Percentiles rank a stretch among this genome's conserved stretches.
Evolutionary conservation across 1,140 invertebrate species (phyloP).

Genomic region (Philotrypesis tridentata): DNA sequence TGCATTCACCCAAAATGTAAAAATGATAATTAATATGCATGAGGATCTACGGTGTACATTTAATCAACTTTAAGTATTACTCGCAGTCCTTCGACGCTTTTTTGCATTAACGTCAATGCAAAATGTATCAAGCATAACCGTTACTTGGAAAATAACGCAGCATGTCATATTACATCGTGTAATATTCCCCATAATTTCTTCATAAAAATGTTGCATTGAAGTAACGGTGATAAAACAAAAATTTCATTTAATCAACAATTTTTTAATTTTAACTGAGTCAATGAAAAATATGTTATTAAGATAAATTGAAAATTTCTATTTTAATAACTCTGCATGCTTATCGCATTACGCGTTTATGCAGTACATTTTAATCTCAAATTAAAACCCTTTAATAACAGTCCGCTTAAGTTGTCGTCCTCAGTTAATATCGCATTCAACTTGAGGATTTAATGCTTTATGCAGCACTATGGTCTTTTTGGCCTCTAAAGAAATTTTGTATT

Average conservation of each 20-base stretch:
- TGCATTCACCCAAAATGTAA: slow-evolving; percentile 38
- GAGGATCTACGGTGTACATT: neutral
- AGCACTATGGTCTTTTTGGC: neutral
- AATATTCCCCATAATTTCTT: too few relatives aligned
- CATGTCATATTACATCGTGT: too few relatives aligned
- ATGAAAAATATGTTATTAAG: slow-evolving; percentile 22
- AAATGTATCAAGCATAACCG: too few relatives aligned
- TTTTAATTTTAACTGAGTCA: too few relatives aligned
- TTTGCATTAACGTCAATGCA: too few relatives aligned
- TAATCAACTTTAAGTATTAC: slow-evolving; percentile 41
- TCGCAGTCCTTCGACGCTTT: too few relatives aligned
- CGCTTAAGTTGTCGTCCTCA: slow-evolving; percentile 4
- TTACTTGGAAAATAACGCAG: too few relatives aligned
- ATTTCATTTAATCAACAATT: too few relatives aligned
- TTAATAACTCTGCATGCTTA: neutral
- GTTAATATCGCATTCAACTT: slow-evolving; percentile 6
- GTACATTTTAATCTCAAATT: slow-evolving; percentile 1
- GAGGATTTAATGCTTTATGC: slow-evolving; percentile 12
- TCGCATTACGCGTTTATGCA: neutral
- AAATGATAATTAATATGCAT: slow-evolving; percentile 48
- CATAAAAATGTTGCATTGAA: too few relatives aligned
- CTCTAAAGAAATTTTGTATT: neutral
- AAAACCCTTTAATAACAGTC: neutral
- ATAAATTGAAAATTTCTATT: neutral
- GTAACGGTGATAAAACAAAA: too few relatives aligned